Evolutionary conservation across 1,140 invertebrate genomes (phyloP), one percentile per base, ranked within the genome.

Genomic region (Drosophila triauraria): DNA sequence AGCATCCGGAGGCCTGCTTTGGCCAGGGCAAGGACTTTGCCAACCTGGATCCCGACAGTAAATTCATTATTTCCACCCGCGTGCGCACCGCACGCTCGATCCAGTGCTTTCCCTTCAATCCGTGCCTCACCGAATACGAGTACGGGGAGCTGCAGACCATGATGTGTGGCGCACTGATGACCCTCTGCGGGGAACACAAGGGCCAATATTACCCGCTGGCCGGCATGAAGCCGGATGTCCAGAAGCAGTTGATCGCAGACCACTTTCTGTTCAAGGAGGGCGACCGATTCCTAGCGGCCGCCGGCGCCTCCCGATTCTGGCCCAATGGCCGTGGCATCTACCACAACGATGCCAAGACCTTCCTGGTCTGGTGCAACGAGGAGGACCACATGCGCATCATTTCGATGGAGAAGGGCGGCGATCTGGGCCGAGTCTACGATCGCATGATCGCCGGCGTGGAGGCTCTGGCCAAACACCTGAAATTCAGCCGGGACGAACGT

Each of bases 291-390:
- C 92, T 97, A 92, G 94, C 97, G 94, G 94, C 96, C 57, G 97
- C 97, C 75, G 97, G 97, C 80, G 97, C 97, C 74, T 79, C 98
- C 94, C 96, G 98, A 59, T 99, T 95, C 94, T 99, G 98, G 98
- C 98, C 98, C 44, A 94, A 95, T 51, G 98, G 98, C 13, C 96
- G 98, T 92, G 98, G 98, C 91, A 99, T 99, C 93, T 99, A 95
- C 95, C 97, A 98, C 94, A 99, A 99, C 91, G 96, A 98, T 76
- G 95, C 95, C 93, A 98, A 98, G 94, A 98, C 97, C 57, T 99
- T 99, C 95, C 94, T 99, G 74, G 97, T 99, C 35, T 99, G 98
- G 98, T 96, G 97, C 93, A 99, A 99, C 93, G 98, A 99, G 93
- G 98, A 99, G 94, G 98, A 99, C 94, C 98, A 99, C 93, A 94